Base-by-base conservation (phyloP, 2,888 invertebrate species). In the Deilephila porcellus region DNA sequence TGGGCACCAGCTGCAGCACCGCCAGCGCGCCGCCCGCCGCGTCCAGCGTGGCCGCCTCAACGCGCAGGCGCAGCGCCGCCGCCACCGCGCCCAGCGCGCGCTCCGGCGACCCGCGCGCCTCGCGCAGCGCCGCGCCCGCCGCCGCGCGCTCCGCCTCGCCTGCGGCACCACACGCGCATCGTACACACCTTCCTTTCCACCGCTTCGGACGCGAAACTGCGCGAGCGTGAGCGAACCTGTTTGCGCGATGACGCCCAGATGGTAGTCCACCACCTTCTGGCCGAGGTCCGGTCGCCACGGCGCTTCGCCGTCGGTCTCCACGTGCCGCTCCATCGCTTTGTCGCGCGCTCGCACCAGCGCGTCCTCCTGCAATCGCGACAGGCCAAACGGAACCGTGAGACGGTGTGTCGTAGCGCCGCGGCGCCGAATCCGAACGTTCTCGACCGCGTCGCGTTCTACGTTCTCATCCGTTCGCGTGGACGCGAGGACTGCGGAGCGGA, bases 301-400 rank as follows among this genome's bases (percentile, higher is more conserved):
- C 60, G 56, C 74, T 45, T 85, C 86, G 7, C 80, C 81, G 72
- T 76, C 76, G 75, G 71, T 5, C 76, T 86, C 88, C 76, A 75
- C 76, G 85, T 84, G 86, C 52, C 91, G 88, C 78, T 88, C 87
- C 91, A 90, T 89, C 14, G 86, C 88, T 76, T 85, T 85, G 80
- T 90, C 91, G 82, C 86, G 87, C 74, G 89, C 90, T 56, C 92
- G 89, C 60, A 79, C 85, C 79, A 92, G 80, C 14, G 93, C 93
- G 60, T 90, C 91, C 75, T 89, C 89, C 92, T 93, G 86, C 73
- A 72, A 75, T 63, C n/a, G 17, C n/a, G 56, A 56, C 67, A 67
- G 45, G 17, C 14, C 14, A 19, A 52, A 14, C 25, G 53, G 6
- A 29, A n/a, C 63, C 52, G 67, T 67, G 45, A 67, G 67, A 25